Evolutionary conservation across 1,140 invertebrate genomes (phyloP), one percentile per base, ranked within the genome.

Genomic region (Aphidius ervi): DNA sequence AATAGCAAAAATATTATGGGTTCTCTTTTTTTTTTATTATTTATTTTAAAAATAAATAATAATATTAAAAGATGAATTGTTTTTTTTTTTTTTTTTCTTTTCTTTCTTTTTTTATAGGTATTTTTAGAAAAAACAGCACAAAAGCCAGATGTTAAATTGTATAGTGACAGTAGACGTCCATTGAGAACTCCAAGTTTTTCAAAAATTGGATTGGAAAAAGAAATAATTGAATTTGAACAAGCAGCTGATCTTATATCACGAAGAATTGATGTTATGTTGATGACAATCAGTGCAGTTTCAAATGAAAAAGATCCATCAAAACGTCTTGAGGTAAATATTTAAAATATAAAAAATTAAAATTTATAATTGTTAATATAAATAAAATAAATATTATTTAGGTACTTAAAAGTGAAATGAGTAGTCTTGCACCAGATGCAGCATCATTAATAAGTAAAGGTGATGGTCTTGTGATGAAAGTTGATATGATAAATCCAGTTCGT

Each of bases 361-460:
- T 61, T 64, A 54, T 53, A 56, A 49, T 42, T 16, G 16, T 53
- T 61, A 49, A 65, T 47, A 47, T 58, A 16, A 41, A 39, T n/a
- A 46, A 46, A 56, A 37, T 39, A 55, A 55, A 6, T 43, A 56
- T 40, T 42, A 41, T 6, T 10, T 42, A 46, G 86, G 80, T 86
- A 54, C 68, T 88, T 42, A 87, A 88, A 65, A 78, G 82, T 62
- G 86, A 88, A 74, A 71, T 87, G 42, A 84, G 84, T 40, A 78
- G 78, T 50, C 72, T 92, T 57, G 89, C 90, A 6, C 88, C 90
- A 0, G 90, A 92, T 73, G 89, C 89, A 56, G 89, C 90, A 9
- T 85, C 86, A 48, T 76, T 92, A 16, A 92, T 93, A 49, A 91
- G 89, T 9, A 85, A 85, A 69, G 90, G 90, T 2, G 90, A 92